phyloP scores from a whole-genome alignment of 2,113 vertebrate species.

The Solenodon paradoxus region DNA sequence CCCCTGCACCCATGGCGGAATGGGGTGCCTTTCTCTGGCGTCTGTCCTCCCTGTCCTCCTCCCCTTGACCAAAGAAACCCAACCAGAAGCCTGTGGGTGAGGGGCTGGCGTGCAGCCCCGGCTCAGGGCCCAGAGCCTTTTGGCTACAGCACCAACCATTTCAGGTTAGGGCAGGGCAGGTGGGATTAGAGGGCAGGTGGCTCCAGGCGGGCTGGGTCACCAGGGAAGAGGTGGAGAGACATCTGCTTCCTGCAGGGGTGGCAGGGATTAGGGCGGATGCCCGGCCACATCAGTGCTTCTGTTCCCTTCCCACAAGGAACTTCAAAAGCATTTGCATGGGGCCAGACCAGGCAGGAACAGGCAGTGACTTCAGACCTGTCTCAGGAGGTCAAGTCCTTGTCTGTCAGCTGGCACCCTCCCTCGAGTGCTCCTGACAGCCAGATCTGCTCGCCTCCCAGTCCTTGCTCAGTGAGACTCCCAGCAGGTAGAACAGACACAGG shows the following conservation, averaged over 20 bases:
- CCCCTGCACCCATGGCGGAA: too few species aligned
- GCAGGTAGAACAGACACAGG: not conserved
- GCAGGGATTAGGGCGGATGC: not conserved
- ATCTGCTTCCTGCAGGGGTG: not conserved
- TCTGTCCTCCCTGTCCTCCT: too few species aligned
- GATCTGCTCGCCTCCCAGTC: not conserved
- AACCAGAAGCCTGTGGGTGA: not conserved
- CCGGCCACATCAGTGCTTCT: not conserved
- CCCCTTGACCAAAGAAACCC: not conserved
- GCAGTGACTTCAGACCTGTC: not conserved
- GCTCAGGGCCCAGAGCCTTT: not conserved
- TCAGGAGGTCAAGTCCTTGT: not conserved
- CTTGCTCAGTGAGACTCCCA: not conserved
- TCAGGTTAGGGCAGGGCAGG: not conserved
- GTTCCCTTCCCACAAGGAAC: not conserved
- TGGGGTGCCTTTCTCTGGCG: too few species aligned
- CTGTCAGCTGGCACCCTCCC: not conserved
- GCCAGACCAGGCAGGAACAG: not conserved
- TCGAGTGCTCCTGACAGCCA: not conserved
- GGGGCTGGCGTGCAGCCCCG: accelerated
- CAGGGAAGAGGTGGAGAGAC: not conserved
- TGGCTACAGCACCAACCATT: not conserved
- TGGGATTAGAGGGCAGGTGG: not conserved
- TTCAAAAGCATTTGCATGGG: not conserved
- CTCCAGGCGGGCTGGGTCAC: not conserved